Base-by-base conservation (phyloP, 2,113 vertebrate species). In the Octodon degus region DNA sequence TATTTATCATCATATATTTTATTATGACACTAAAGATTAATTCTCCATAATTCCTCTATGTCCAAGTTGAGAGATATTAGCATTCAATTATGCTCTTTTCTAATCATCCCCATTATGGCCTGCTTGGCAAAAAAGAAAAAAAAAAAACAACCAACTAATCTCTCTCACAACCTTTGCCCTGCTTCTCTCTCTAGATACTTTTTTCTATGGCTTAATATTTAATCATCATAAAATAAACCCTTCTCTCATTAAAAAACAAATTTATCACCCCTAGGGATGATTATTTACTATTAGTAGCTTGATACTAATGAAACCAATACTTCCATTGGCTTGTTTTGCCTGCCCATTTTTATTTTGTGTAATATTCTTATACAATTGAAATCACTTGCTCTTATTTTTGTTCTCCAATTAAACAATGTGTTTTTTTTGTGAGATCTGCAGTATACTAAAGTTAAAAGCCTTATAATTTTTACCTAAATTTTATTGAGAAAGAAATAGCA, bases 171-270 rank as follows among this genome's bases (percentile, higher is more conserved):
- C 86, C 80, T 97, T 93, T 97, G 92, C 50, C 83, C 92, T 94
- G 70, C 87, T 95, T 88, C 17, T 96, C 82, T 97, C 94, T 95
- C 89, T 95, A 53, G 80, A 97, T 96, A 93, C n/a, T 82, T 95
- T 97, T 87, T 92, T 83, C 76, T 83, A 80, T 94, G 79, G 88
- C 84, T 96, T 85, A 68, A 40, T 53, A 92, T 94, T 96, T 97
- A 97, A 94, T 97, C 94, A 97, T 96, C 83, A 86, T 95, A 88
- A 97, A 96, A 84, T 96, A 97, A 97, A 96, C 93, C 86, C 22
- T 86, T 86, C 58, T 79, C 95, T 97, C 87, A 83, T 95, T 96
- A 95, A 95, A 76, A 95, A 95, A 72, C 58, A 96, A 91, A 95
- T 95, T 93, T 90, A 65, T 92, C 47, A 96, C 72, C 79, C 79